These are phyloP conservation scores for Spodoptera picta DNA, from an alignment of 2,888 invertebrate species.

Conservation along the genomic window DNA sequence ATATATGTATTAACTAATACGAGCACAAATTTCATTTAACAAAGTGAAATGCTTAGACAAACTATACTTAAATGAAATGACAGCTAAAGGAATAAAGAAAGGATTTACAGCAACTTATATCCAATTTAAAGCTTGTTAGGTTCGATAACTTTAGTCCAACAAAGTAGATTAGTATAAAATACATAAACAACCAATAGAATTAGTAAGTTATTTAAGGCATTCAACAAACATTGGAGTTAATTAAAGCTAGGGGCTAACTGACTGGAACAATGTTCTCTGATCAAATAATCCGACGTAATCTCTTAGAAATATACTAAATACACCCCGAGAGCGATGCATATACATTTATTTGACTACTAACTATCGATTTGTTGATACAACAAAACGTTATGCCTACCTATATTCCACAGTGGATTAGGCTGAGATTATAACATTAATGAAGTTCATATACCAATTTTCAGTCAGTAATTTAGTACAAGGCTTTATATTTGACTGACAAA, in stretches of 20 bases:
- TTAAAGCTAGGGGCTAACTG: slow-evolving; percentile 11
- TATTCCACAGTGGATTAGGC: no score
- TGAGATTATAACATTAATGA: no score
- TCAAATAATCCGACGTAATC: slow-evolving; percentile 19
- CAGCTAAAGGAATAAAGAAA: no score
- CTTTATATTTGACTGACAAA: no score
- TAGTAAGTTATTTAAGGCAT: slow-evolving; percentile 15
- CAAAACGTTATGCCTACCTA: no score
- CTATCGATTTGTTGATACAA: slow-evolving; percentile 1
- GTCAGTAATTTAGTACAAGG: no score
- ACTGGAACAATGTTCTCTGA: slow-evolving; percentile 7
- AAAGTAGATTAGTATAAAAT: slow-evolving; percentile 11
- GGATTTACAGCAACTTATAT: neutral
- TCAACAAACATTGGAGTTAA: slow-evolving; percentile 25
- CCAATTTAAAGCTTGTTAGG: neutral
- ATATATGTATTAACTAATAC: no score
- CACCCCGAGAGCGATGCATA: slow-evolving; percentile 1
- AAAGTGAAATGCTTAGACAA: no score
- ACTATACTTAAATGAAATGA: no score
- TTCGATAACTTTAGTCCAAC: slow-evolving; percentile 1
- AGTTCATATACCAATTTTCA: neutral
- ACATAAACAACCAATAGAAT: slow-evolving; percentile 4
- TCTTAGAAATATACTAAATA: slow-evolving; percentile 13
- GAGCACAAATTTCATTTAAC: no score
- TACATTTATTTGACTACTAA: slow-evolving; percentile 1